Evolutionary conservation across 2,888 invertebrate genomes (phyloP), one percentile per base, ranked within the genome.

Genomic region (Drosophila cyrtoloma): DNA sequence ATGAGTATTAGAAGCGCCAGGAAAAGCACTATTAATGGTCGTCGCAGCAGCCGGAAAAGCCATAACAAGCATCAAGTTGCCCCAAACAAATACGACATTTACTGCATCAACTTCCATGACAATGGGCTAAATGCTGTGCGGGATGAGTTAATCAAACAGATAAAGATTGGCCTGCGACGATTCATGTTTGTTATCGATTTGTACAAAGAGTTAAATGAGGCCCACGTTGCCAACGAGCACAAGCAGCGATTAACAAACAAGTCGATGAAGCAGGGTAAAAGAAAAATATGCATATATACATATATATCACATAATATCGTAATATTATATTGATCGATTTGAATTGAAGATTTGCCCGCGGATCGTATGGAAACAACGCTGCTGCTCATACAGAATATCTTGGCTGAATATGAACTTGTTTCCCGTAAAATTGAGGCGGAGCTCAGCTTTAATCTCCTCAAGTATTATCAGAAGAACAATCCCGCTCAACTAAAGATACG

Each of bases 71-170:
- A 39, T 0, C 0, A 9, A 2, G 5, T 9, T 26, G 2, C 28
- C 0, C 0, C 61, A 0, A 0, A 14, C 9, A 14, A 44, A 5
- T 91, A 89, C 58, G 77, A 84, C 10, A 55, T 92, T 5, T 92
- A 83, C 68, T 87, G 86, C 44, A 52, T 90, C 3, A 90, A 91
- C 26, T 88, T 91, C 53, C 79, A 91, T 63, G 92, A 91, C 39
- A 83, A 71, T 1, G 79, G 87, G 0, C 70, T 92, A 5, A 68
- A 59, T 4, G 72, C 88, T 9, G 79, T 92, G 44, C 88, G 87
- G 6, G 71, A 91, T 37, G 91, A 89, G 73, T 92, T 82, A n/a
- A 71, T 85, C 9, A 73, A 76, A 0, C 84, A 86, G 51, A 73
- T 90, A 0, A 68, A 66, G n/a, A 51, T 61, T 1, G 92, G 92